Evolutionary conservation across 2,888 invertebrate species (phyloP).

Genomic region (Unio pictorum): DNA sequence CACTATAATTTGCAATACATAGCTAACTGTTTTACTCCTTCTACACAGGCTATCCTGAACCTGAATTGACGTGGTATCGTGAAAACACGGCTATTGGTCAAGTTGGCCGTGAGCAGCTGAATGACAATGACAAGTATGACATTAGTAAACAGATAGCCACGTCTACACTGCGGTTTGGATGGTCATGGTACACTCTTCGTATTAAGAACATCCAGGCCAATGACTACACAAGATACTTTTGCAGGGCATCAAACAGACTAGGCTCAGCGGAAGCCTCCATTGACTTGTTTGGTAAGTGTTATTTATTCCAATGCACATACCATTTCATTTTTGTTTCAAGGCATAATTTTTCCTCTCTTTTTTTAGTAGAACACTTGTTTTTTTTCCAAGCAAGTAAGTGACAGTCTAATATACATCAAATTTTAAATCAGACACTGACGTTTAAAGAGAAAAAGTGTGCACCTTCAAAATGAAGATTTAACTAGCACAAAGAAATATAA

Average conservation of each 20-base stretch:
- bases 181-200: slow-evolving; percentile 66
- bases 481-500: too few species aligned
- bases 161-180: slow-evolving; percentile 52
- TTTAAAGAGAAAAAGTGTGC: too few species aligned
- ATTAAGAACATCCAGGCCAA: slow-evolving; percentile 67
- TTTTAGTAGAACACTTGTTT: too few species aligned
- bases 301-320: background rate
- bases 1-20: background rate
- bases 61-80: slow-evolving; percentile 61
- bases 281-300: slow-evolving; percentile 62
- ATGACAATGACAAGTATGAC: slow-evolving; percentile 63
- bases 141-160: slow-evolving; percentile 58
- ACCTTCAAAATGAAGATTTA: too few species aligned
- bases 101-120: slow-evolving; percentile 41
- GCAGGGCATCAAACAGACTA: slow-evolving; percentile 60
- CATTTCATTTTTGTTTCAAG: too few species aligned
- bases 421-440: too few species aligned
- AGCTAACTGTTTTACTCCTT: background rate
- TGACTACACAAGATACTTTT: slow-evolving; percentile 63
- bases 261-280: slow-evolving; percentile 50
- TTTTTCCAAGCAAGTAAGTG: too few species aligned
- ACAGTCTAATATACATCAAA: too few species aligned
- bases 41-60: slow-evolving; percentile 62
- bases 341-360: too few species aligned
- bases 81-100: slow-evolving; percentile 28